These are phyloP conservation scores for Erythrolamprus reginae DNA, from an alignment of 2,113 vertebrate species.

Conservation along the genomic window DNA sequence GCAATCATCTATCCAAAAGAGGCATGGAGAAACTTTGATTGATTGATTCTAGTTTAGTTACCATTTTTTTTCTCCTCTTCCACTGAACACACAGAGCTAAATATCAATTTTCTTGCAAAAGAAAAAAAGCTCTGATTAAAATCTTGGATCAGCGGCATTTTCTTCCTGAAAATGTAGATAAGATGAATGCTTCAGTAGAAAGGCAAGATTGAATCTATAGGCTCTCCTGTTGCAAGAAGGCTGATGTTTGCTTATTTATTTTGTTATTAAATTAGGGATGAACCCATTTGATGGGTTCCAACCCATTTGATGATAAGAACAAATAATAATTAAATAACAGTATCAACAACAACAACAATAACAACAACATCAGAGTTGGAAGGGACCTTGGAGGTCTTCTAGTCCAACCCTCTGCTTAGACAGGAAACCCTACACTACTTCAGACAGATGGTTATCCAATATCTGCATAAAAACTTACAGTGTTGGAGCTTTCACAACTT, in stretches of 20 bases:
- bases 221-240: background rate
- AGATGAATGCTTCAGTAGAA: background rate
- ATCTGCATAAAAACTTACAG: too few relatives aligned
- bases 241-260: background rate
- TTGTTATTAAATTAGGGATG: background rate
- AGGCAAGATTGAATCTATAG: background rate
- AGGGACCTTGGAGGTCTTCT: too few relatives aligned
- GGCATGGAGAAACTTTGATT: constrained; percentile 55
- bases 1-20: constrained; percentile 62
- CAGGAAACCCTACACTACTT: too few relatives aligned
- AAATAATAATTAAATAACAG: too few relatives aligned
- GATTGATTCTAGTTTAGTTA: constrained; percentile 32
- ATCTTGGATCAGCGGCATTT: background rate
- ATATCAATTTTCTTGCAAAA: constrained; percentile 37
- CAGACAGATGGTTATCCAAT: too few relatives aligned
- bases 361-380: too few relatives aligned
- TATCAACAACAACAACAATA: too few relatives aligned
- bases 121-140: constrained; percentile 40
- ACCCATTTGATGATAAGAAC: background rate
- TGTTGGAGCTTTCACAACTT: too few relatives aligned
- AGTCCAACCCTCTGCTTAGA: too few relatives aligned
- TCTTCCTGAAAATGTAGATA: constrained; percentile 17
- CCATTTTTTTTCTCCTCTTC: background rate
- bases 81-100: constrained; percentile 21
- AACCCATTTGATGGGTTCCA: too few relatives aligned